Percentiles rank a stretch among this genome's conserved stretches.
Conservation (phyloP, 2,113 vertebrate genomes). For the Myiagra hebetior region DNA sequence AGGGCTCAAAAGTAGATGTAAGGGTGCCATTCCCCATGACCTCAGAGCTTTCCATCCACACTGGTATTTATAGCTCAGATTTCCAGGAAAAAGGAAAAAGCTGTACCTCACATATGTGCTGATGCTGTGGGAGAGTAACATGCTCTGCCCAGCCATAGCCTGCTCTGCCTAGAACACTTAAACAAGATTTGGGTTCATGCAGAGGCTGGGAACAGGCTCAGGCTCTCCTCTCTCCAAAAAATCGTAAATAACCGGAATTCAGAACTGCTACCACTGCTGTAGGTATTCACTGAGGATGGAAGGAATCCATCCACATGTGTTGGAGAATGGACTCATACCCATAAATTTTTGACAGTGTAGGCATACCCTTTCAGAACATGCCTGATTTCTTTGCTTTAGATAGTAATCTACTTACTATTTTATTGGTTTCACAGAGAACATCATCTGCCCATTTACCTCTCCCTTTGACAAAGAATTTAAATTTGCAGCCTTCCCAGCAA, state of each 20-base stretch:
- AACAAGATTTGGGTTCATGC: not conserved
- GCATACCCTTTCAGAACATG: slow-evolving; percentile 19
- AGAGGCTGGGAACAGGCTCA: not conserved
- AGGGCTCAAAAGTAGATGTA: not conserved
- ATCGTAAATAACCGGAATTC: not conserved
- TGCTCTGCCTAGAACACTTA: not conserved
- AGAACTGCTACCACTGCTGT: not conserved
- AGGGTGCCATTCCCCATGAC: not conserved
- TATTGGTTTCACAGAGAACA: not conserved
- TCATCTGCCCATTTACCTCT: not conserved
- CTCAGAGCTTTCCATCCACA: not conserved
- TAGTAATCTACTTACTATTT: not conserved
- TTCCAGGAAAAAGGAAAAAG: not conserved
- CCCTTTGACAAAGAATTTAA: not conserved
- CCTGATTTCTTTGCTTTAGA: not conserved
- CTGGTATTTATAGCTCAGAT: not conserved
- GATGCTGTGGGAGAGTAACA: not conserved
- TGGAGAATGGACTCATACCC: not conserved
- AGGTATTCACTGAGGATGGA: not conserved
- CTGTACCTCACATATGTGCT: not conserved
- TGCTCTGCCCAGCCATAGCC: not conserved
- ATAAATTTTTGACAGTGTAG: not conserved
- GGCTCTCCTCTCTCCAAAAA: not conserved
- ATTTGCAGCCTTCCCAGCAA: not conserved
- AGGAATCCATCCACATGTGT: not conserved